phyloP scores from a whole-genome alignment of 2,113 vertebrate species.

The Hymenochirus boettgeri region DNA sequence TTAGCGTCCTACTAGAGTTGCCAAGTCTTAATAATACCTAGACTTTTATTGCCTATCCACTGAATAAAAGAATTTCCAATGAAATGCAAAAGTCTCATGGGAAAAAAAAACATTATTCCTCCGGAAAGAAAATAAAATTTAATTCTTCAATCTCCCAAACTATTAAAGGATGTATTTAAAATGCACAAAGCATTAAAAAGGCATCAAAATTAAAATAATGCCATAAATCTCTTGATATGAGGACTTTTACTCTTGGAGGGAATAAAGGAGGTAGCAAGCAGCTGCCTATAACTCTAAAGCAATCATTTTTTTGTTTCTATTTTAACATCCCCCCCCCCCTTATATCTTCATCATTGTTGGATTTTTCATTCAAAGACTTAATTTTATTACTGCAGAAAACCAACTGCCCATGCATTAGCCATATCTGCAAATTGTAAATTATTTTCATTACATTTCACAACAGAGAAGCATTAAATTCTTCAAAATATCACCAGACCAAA shows the following conservation, averaged over 20 bases:
- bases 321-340: conserved; percentile 57
- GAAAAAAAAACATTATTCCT: conserved; percentile 53
- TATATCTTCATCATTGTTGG: conserved; percentile 63
- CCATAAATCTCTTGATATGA: conserved; percentile 33
- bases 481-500: conserved; percentile 39
- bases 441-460: conserved; percentile 74
- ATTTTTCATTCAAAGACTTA: conserved; percentile 60
- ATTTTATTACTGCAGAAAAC: conserved; percentile 65
- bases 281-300: conserved; percentile 46
- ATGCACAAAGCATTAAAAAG: conserved; percentile 48
- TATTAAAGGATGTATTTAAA: conserved; percentile 40
- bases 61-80: conserved; percentile 52
- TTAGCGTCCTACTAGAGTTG: conserved; percentile 33
- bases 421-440: conserved; percentile 63
- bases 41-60: conserved; percentile 11
- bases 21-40: conserved; percentile 22
- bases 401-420: conserved; percentile 66
- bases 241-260: conserved; percentile 48
- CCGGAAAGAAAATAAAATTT: conserved; percentile 42
- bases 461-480: conserved; percentile 67
- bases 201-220: conserved; percentile 49
- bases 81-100: conserved; percentile 67
- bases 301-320: conserved; percentile 57
- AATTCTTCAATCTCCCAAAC: conserved; percentile 39
- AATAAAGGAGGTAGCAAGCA: conserved; percentile 29